Evolutionary conservation across 2,888 invertebrate species (phyloP), one percentile per base, ranked within the genome.

Genomic region (Lumbricus terrestris): DNA sequence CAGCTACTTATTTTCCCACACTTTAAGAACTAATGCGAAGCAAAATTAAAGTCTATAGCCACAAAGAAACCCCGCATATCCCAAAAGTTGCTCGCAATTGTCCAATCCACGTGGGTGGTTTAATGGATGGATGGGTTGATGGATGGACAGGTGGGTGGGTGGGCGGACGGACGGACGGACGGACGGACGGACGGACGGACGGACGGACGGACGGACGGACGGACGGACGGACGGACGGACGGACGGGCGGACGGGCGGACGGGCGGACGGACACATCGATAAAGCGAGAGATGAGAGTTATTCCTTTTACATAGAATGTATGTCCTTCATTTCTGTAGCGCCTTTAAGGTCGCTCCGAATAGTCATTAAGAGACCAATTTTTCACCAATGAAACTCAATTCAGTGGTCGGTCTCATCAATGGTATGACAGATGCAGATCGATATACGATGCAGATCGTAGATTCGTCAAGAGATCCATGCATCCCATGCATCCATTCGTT

Each of bases 291-390:
- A 15, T 47, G 47, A 47, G 47, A 47, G 18, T 47, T 69, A 69
- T 69, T 69, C 6, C 69, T n/a, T 69, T 69, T 16, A n/a, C n/a
- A 29, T 69, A 8, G 29, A 69, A 69, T n/a, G 69, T n/a, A n/a
- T 69, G 69, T n/a, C n/a, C 23, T 1, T 47, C 23, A 47, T 15
- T 18, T 20, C 47, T 47, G 16, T 11, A n/a, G 69, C 47, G 69
- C 11, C 69, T n/a, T 69, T 69, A 69, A 69, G 69, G 69, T 69
- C 69, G 29, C 69, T 69, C 69, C n/a, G n/a, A n/a, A 69, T 69
- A n/a, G 69, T n/a, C 69, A 69, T 69, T 69, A 69, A 69, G 69
- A 69, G 69, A 69, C 69, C 69, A n/a, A 69, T 69, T 69, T 69
- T n/a, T 69, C 69, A n/a, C 29, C 69, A 29, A 8, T 69, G 29